Base-by-base conservation (phyloP, 2,113 vertebrate species). In the Canis aureus region DNA sequence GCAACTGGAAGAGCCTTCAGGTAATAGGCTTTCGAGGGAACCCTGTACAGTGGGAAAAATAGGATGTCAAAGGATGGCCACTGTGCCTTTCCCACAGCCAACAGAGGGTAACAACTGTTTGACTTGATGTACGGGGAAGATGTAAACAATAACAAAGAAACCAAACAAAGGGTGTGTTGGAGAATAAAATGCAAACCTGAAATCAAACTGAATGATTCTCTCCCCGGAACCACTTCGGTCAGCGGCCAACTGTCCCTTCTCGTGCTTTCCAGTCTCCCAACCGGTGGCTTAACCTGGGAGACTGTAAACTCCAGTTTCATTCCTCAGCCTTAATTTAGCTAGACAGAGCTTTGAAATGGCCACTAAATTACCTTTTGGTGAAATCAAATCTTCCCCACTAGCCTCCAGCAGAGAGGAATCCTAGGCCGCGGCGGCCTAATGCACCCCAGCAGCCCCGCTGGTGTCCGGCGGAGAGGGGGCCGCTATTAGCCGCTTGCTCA, bases 281-380 rank as follows among this genome's bases (percentile, higher is more conserved):
- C 71, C 89, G 29, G 0, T 0, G 32, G 55, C 57, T 89, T 74
- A 74, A 89, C 59, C 86, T 66, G 60, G 32, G 74, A 95, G 96
- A 76, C 16, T 83, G 79, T 64, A 78, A 91, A 94, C 78, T 93
- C 90, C 67, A 13, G 86, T 89, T 97, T 95, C 95, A 89, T 96
- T 87, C 92, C 95, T 97, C 94, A 66, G 83, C 92, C 95, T 97
- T 96, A 92, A 95, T 96, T 93, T 92, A 95, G 95, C 95, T 64
- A 79, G 92, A 94, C 84, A 95, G 96, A 85, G 91, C 97, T 97
- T 95, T 78, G 94, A 96, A 97, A 97, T 94, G 97, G 97, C 97
- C 92, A 96, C 92, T 80, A 96, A 97, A 96, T 97, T 97, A 96
- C 95, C 94, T 96, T 97, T 96, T 89, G 95, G 97, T 97, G 95